These are phyloP conservation scores for Ophioninae sp. DNA, from an alignment of 2,888 invertebrate species.

Conservation along the genomic window DNA sequence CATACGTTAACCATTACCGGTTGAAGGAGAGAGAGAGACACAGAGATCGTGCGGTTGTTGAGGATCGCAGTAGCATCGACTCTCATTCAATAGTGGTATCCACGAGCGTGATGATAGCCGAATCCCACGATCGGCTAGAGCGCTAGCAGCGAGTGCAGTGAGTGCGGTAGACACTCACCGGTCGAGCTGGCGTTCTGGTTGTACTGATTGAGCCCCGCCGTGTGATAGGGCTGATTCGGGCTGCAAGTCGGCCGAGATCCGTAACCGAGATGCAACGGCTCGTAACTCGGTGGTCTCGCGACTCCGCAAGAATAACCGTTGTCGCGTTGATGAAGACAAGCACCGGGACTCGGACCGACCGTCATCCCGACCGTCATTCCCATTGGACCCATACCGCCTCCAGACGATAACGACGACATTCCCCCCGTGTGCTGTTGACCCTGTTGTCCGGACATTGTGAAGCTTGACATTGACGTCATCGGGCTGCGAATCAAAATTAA, in stretches of 20 bases:
- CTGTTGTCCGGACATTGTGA: slow-evolving; percentile 80
- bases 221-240: slow-evolving; percentile 87
- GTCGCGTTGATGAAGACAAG: slow-evolving; percentile 84
- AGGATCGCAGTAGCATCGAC: slow-evolving; percentile 51
- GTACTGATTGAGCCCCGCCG: slow-evolving; percentile 80
- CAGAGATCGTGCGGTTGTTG: slow-evolving; percentile 25
- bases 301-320: slow-evolving; percentile 83
- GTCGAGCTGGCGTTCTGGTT: slow-evolving; percentile 80
- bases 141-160: slow-evolving; percentile 81
- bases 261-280: slow-evolving; percentile 83
- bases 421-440: slow-evolving; percentile 76
- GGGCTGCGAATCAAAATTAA: slow-evolving; percentile 77
- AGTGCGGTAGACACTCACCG: slow-evolving; percentile 82
- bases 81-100: slow-evolving; percentile 76
- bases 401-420: slow-evolving; percentile 77
- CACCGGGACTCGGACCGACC: slow-evolving; percentile 82
- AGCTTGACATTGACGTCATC: slow-evolving; percentile 84
- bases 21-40: slow-evolving; percentile 49
- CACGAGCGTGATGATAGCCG: slow-evolving; percentile 74
- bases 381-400: slow-evolving; percentile 80
- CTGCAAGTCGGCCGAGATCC: slow-evolving; percentile 86
- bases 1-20: slow-evolving; percentile 60
- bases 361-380: slow-evolving; percentile 81
- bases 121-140: slow-evolving; percentile 80
- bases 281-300: slow-evolving; percentile 83